Conservation (phyloP, 2,113 vertebrate genomes). For the Carassius carassius region DNA sequence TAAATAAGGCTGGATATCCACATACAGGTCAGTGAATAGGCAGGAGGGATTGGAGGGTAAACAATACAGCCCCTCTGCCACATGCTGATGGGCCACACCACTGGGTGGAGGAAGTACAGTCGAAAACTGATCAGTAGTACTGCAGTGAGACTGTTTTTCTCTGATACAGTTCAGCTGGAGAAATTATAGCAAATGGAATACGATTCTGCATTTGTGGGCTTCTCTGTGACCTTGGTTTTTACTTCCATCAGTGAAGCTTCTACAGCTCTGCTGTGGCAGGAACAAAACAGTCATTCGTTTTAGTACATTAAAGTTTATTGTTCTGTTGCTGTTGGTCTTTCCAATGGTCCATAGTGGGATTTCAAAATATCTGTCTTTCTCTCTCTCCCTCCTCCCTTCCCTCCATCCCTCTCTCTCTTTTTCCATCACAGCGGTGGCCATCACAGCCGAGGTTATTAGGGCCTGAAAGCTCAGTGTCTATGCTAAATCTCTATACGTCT, state of each 20-base stretch:
- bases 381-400: neutral
- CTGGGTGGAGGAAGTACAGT: slow-evolving; percentile 80
- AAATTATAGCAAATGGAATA: neutral
- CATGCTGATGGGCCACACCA: slow-evolving; percentile 85
- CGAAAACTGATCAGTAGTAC: slow-evolving; percentile 64
- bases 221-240: slow-evolving; percentile 26
- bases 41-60: slow-evolving; percentile 80
- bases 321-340: slow-evolving; percentile 61
- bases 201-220: neutral
- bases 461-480: slow-evolving; percentile 89
- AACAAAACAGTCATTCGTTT: slow-evolving; percentile 54
- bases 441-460: slow-evolving; percentile 87
- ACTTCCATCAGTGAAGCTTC: neutral
- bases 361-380: slow-evolving; percentile 54
- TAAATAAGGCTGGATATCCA: slow-evolving; percentile 96
- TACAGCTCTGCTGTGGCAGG: slow-evolving; percentile 20
- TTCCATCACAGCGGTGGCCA: slow-evolving; percentile 83
- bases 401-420: slow-evolving; percentile 15
- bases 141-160: neutral
- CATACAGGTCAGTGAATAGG: slow-evolving; percentile 87
- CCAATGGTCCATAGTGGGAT: slow-evolving; percentile 55
- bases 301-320: slow-evolving; percentile 63
- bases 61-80: slow-evolving; percentile 86
- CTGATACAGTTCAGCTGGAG: neutral
- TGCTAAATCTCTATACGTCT: slow-evolving; percentile 94